These are phyloP conservation scores for Eulacestoma nigropectus DNA, from an alignment of 2,113 vertebrate species.

Conservation along the genomic window DNA sequence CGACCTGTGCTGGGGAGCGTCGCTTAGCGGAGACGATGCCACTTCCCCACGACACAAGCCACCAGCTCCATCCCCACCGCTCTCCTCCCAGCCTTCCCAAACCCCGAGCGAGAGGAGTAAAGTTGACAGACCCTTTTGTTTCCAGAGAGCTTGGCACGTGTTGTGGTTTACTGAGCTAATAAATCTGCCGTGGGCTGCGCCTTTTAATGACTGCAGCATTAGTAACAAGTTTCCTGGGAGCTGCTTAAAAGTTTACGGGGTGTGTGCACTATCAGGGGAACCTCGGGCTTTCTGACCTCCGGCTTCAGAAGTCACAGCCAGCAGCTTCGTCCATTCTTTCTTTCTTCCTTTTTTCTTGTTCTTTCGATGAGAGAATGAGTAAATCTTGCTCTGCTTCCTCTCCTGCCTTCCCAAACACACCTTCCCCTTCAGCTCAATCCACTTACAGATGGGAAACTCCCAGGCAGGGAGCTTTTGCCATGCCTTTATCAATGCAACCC, in stretches of 20 bases:
- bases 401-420: neutral
- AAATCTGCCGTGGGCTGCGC: neutral
- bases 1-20: neutral
- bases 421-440: neutral
- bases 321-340: neutral
- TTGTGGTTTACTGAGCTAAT: slow-evolving; percentile 20
- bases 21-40: neutral
- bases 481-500: neutral
- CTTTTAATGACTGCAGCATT: slow-evolving; percentile 41
- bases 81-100: neutral
- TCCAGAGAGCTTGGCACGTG: slow-evolving; percentile 18
- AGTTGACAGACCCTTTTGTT: slow-evolving; percentile 41
- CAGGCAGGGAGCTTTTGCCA: neutral
- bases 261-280: neutral
- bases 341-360: neutral
- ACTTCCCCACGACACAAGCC: neutral
- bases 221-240: slow-evolving; percentile 51
- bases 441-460: neutral
- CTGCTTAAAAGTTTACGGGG: slow-evolving; percentile 39
- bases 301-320: neutral
- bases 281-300: neutral
- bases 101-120: neutral
- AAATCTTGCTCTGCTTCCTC: neutral
- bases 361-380: neutral
- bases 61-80: neutral